Base-by-base conservation (phyloP, 2,888 invertebrate genomes). In the Thera obeliscata region DNA sequence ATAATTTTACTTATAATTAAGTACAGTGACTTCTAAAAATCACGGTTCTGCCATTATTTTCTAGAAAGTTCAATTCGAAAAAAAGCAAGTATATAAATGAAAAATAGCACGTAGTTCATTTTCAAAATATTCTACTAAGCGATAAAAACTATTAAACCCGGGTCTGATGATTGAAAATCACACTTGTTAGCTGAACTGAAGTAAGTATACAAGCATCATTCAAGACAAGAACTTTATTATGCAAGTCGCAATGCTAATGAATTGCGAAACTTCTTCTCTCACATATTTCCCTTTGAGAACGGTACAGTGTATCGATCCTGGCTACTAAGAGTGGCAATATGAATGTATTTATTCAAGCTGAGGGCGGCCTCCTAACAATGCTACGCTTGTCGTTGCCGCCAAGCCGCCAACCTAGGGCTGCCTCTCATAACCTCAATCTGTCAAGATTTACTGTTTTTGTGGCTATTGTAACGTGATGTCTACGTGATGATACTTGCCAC, bases 281-380 rank as follows among this genome's bases (percentile, higher is more conserved):
- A 72, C 74, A 76, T 81, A 67, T 86, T 84, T 85, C 78, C 78
- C 73, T 75, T 73, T 75, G 80, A 58, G 69, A 69, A 79, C 82
- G 83, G 83, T 80, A 56, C 41, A 12, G 79, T 81, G 82, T 82
- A 87, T 86, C 85, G 86, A 86, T 88, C 85, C 83, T 81, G 82
- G 87, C 88, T 91, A 90, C 92, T 92, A 90, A 89, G 89, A 91
- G 93, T 92, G 92, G 90, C 93, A 90, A 93, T 93, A 93, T 93
- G 92, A 93, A 93, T 93, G 93, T 93, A 93, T 93, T 93, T 93
- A 93, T 93, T 92, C 93, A 90, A 89, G 85, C 82, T 87, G 87
- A 86, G 90, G 90, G 88, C 91, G 90, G 90, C 86, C 90, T 87
- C 85, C 88, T 93, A 93, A 93, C 93, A 93, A 93, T 93, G 93